phyloP scores from a whole-genome alignment of 2,113 vertebrate genomes.

The Corvus moneduloides region DNA sequence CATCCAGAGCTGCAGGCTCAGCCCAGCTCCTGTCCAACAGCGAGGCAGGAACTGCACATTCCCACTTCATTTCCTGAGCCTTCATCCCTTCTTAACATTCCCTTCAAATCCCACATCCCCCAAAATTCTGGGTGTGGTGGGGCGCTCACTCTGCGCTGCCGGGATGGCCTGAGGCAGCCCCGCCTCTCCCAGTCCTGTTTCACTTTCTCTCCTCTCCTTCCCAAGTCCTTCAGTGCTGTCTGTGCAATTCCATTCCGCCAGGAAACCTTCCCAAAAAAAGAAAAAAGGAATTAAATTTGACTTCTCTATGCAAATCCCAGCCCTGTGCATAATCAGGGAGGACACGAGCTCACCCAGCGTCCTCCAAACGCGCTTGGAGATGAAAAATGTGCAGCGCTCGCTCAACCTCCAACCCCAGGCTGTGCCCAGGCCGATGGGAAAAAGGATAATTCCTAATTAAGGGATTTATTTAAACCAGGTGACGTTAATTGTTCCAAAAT shows the following conservation, averaged over 20 bases:
- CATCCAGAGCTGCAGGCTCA: background rate
- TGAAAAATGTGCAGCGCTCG: background rate
- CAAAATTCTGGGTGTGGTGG: accelerated
- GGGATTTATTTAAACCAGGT: background rate
- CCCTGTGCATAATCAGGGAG: background rate
- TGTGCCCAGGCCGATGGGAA: background rate
- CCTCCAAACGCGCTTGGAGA: background rate
- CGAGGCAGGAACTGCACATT: background rate
- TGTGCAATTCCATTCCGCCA: background rate
- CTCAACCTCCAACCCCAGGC: background rate
- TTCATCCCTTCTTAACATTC: background rate
- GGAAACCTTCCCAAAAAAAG: background rate
- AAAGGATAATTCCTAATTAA: background rate
- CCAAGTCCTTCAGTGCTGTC: background rate
- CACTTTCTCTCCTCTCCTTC: background rate
- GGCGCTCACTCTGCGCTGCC: background rate
- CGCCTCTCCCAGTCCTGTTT: background rate
- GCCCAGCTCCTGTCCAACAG: background rate
- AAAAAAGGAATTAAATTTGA: background rate
- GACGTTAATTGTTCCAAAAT: background rate
- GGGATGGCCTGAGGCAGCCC: background rate
- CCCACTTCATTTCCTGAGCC: background rate
- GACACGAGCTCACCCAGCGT: background rate
- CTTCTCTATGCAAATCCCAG: background rate
- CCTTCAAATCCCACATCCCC: background rate